These are phyloP conservation scores for Lochmaea crataegi DNA, from an alignment of 2,888 invertebrate genomes.

Conservation along the genomic window DNA sequence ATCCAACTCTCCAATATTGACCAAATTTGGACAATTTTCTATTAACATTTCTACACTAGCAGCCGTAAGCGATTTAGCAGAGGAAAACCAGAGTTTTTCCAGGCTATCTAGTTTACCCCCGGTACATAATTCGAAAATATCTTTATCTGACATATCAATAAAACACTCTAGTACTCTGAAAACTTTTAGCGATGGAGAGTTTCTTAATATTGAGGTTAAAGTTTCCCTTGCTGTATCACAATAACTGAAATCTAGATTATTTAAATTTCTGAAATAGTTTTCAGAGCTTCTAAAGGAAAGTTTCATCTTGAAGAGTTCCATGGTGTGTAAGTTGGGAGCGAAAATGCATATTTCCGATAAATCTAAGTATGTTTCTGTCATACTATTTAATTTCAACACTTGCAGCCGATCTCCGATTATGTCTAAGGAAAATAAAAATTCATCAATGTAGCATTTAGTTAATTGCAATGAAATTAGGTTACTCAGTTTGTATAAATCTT, in stretches of 20 bases:
- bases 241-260: constrained; percentile 76
- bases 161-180: constrained; percentile 73
- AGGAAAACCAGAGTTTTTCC: constrained; percentile 77
- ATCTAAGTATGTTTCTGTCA: constrained; percentile 54
- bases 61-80: constrained; percentile 73
- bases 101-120: constrained; percentile 72
- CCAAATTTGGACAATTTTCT: constrained; percentile 75
- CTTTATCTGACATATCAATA: constrained; percentile 74
- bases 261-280: constrained; percentile 71
- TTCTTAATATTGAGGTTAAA: constrained; percentile 72
- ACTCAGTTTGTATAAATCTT: constrained; percentile 66
- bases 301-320: constrained; percentile 77
- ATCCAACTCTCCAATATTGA: constrained; percentile 72
- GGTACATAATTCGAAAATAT: constrained; percentile 74
- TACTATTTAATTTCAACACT: constrained; percentile 56
- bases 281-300: constrained; percentile 69
- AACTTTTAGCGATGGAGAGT: constrained; percentile 71
- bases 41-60: constrained; percentile 75
- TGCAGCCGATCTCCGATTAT: constrained; percentile 59
- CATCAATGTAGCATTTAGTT: constrained; percentile 65
- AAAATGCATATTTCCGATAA: constrained; percentile 55
- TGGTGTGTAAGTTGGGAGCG: constrained; percentile 68
- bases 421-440: constrained; percentile 70
- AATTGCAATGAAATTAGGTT: constrained; percentile 67
- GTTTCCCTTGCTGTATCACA: constrained; percentile 71